Evolutionary conservation across 2,797 vertebrate species (phyloP), one percentile per base, ranked within the genome.

Genomic region (Betta splendens): DNA sequence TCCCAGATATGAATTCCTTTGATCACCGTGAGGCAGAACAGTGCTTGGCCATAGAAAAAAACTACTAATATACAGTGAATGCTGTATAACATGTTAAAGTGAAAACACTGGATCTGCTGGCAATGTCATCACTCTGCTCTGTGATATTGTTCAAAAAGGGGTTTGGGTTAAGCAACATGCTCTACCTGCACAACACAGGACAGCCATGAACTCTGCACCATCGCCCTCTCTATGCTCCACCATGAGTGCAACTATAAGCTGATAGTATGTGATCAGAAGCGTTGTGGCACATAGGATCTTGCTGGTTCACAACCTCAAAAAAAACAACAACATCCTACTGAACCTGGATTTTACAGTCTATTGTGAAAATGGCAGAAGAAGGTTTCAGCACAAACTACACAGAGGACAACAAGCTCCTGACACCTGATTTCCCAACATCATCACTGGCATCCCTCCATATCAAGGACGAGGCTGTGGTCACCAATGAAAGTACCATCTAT

Each of bases 361-460:
- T 45, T 62, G 57, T 59, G 46, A 85, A 86, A 80, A 89, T 89
- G 88, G 79, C 84, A 37, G 77, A 92, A 0, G 88, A 94, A 7
- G 89, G 89, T 57, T 95, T 92, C 29, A 88, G 93, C 81, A 85
- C 35, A 38, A 44, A 53, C 22, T 20, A 56, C 9, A 31, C 59
- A 3, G 60, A 76, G 35, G 93, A 94, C 78, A 78, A 91, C 31
- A 79, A 92, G 42, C 84, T 93, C 63, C 77, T 88, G 58, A 89
- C 91, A 0, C 90, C 91, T 3, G 93, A 95, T 65, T 69, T 87
- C 44, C 79, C 91, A 64, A 91, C 89, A 78, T 91, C 90, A 3
- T 90, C 92, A 15, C 85, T 95, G 55, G 91, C 92, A 75, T 90
- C 92, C 0, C 88, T 94, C 63, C 92, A 93, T 62, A 93, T 93